Evolutionary conservation across 1,140 invertebrate species (phyloP).

Genomic region (Penaeus indicus): DNA sequence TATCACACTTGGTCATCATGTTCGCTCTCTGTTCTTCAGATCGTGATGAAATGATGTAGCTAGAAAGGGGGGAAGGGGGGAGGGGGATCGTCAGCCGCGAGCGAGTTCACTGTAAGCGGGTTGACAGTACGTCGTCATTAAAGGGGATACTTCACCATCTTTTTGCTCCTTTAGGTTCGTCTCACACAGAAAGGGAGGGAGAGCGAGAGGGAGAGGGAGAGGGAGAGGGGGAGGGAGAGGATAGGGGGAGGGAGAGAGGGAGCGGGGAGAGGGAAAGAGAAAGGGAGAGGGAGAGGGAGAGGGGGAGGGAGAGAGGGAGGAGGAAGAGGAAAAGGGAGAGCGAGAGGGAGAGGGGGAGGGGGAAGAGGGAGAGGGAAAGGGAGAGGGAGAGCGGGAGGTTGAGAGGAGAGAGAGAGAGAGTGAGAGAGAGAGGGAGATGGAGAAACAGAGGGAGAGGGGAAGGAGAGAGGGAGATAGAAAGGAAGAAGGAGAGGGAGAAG

Average conservation of each 20-base stretch:
- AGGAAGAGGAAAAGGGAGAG: neutral
- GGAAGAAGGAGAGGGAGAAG: no score
- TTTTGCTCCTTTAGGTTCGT: no score
- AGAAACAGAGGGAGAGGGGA: neutral
- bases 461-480: neutral
- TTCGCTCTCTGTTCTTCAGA: slow-evolving; percentile 7
- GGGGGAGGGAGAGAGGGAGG: neutral
- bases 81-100: neutral
- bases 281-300: neutral
- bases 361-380: neutral
- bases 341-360: neutral
- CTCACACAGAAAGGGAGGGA: neutral
- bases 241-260: neutral
- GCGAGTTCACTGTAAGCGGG: neutral
- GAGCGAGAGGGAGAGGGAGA: neutral
- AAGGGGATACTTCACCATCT: no score
- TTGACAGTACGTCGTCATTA: no score
- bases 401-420: neutral
- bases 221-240: neutral
- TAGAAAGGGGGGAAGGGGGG: neutral
- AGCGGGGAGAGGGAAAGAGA: neutral
- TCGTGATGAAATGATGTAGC: no score
- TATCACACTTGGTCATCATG: no score
- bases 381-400: neutral
- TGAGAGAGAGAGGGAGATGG: neutral